phyloP scores from a whole-genome alignment of 2,113 vertebrate genomes.

The Peucedramus taeniatus region DNA sequence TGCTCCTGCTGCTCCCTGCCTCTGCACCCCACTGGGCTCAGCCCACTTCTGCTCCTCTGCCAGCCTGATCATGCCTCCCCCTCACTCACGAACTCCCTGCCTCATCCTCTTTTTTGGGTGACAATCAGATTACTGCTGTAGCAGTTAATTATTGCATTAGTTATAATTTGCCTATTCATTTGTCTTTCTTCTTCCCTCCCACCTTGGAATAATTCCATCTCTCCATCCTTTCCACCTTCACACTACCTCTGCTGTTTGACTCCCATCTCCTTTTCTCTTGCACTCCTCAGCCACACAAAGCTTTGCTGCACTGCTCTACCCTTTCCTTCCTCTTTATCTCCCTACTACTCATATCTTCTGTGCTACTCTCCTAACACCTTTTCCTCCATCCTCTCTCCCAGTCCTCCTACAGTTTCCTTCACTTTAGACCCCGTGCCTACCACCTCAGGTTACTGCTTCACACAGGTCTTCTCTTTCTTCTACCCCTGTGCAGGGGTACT shows the following conservation, averaged over 20 bases:
- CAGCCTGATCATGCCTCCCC: background rate
- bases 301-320: background rate
- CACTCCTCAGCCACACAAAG: background rate
- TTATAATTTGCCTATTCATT: constrained; percentile 6
- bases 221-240: background rate
- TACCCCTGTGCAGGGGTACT: background rate
- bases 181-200: background rate
- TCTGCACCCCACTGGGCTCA: background rate
- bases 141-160: constrained; percentile 13
- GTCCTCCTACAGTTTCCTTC: background rate
- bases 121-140: background rate
- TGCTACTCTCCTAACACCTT: background rate
- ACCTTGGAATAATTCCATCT: background rate
- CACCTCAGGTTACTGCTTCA: background rate
- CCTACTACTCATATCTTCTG: background rate
- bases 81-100: background rate
- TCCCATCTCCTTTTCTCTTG: background rate
- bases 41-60: background rate
- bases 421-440: background rate
- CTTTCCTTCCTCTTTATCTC: background rate
- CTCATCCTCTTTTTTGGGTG: background rate
- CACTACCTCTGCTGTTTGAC: background rate
- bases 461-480: background rate
- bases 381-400: background rate
- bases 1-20: background rate